phyloP scores from a whole-genome alignment of 1,140 invertebrate species.

The Tetramorium alpestre region DNA sequence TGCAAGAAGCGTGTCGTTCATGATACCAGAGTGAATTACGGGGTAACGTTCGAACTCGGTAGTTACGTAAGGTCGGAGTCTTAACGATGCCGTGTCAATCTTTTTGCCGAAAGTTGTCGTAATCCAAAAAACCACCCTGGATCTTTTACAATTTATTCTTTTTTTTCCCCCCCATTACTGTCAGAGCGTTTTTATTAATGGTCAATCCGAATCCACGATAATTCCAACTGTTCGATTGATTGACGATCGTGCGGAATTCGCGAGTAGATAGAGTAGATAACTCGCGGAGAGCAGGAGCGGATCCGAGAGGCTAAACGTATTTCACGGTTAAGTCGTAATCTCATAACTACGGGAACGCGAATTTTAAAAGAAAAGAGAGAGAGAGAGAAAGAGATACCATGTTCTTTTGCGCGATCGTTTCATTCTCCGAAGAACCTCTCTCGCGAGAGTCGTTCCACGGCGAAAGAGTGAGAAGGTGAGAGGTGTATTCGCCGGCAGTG shows the following conservation, averaged over 20 bases:
- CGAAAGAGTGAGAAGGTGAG: neutral
- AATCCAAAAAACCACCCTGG: neutral
- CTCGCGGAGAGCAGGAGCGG: slow-evolving; percentile 17
- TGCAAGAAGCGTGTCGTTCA: slow-evolving; percentile 49
- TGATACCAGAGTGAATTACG: slow-evolving; percentile 34
- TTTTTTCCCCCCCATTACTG: neutral
- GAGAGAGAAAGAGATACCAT: neutral
- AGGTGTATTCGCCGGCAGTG: slow-evolving; percentile 33
- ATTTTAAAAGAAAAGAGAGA: neutral
- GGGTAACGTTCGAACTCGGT: neutral
- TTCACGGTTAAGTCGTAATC: slow-evolving; percentile 32
- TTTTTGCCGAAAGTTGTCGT: neutral
- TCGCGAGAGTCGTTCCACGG: neutral
- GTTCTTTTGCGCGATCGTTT: slow-evolving; percentile 16
- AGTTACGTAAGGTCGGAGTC: slow-evolving; percentile 24
- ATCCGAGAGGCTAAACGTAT: slow-evolving; percentile 28
- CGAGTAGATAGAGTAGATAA: neutral
- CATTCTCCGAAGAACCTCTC: neutral
- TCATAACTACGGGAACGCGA: slow-evolving; percentile 42
- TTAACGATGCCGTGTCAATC: slow-evolving; percentile 21
- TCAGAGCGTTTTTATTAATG: neutral
- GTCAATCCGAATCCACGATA: neutral
- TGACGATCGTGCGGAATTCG: slow-evolving; percentile 6
- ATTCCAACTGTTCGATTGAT: slow-evolving; percentile 15
- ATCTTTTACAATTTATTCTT: neutral